Conservation (phyloP, 2,888 invertebrate species). For the Heliconius cydno region DNA sequence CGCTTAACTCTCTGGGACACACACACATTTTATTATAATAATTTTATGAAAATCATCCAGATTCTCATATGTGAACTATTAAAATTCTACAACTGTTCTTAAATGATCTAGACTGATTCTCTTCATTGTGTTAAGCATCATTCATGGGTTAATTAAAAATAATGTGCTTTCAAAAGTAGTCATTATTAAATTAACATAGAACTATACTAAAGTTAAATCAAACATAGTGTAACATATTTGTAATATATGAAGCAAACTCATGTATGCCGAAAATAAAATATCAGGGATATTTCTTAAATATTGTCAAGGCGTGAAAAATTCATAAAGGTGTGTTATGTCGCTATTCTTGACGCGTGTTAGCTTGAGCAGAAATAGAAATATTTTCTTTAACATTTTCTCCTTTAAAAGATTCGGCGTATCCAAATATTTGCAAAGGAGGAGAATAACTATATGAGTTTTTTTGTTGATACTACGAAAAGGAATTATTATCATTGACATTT, state of each 20-base stretch:
- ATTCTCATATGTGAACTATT: too few species aligned
- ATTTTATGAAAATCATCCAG: too few species aligned
- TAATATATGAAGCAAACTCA: not conserved
- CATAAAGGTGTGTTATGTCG: conserved; percentile 33
- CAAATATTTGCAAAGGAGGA: conserved; percentile 40
- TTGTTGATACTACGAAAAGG: conserved; percentile 5
- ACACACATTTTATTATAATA: too few species aligned
- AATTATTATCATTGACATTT: not conserved
- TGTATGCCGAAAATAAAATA: conserved; percentile 8
- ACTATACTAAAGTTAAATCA: not conserved
- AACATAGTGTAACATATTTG: not conserved
- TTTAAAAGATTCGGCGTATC: conserved; percentile 32
- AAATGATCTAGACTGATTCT: too few species aligned
- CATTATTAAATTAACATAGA: too few species aligned
- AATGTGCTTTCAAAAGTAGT: not conserved
- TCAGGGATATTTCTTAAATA: conserved; percentile 12
- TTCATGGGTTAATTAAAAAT: not conserved
- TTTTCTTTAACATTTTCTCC: conserved; percentile 36
- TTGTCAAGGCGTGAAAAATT: conserved; percentile 31
- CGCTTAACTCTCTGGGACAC: too few species aligned
- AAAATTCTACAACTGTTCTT: too few species aligned
- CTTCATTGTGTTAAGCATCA: too few species aligned
- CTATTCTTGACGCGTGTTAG: conserved; percentile 34
- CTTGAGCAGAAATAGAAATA: conserved; percentile 38
- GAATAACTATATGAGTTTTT: conserved; percentile 1